Evolutionary conservation across 2,888 invertebrate species (phyloP), one percentile per base, ranked within the genome.

Genomic region (Temnothorax unifasciatus): DNA sequence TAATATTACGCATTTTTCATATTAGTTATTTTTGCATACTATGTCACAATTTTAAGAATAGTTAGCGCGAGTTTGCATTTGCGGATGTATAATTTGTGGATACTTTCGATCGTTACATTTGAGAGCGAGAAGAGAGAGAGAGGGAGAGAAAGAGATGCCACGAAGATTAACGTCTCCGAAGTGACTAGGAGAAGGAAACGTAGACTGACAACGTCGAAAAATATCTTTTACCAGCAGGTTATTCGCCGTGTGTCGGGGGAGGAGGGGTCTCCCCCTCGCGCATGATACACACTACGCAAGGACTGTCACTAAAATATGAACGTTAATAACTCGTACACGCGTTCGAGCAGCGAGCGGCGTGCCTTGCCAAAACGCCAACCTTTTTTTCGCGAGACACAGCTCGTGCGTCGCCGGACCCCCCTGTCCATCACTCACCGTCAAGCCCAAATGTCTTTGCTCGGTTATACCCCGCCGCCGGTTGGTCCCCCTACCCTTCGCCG

Each of bases 391-490:
- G 85, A 63, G 75, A 73, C 69, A 79, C 83, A 63, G 84, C 85
- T 87, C 85, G 85, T 73, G 87, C 85, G 86, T 69, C 81, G 86
- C 77, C 89, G 91, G 87, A 90, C 90, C 91, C 92, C 34, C 90
- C 92, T 90, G 93, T 93, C 93, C 93, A 93, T 94, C 93, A 92
- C 91, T 93, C 93, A 93, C 89, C 91, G 93, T 93, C 93, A 89
- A 87, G 90, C 89, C 87, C 86, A 87, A 91, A 89, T 84, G 90
- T 91, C 91, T 90, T 91, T 91, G 89, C 90, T 90, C 87, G 90
- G 87, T 91, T 90, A 91, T 88, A 87, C 87, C 84, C 86, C 82
- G 61, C 87, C 82, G 73, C 64, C 83, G 76, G 82, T 57, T 29
- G 25, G 47, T 34, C 34, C 18, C 64, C n/a, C 71, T 44, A 41